Evolutionary conservation across 1,140 invertebrate genomes (phyloP).

Genomic region (Zaprionus kolodkinae): DNA sequence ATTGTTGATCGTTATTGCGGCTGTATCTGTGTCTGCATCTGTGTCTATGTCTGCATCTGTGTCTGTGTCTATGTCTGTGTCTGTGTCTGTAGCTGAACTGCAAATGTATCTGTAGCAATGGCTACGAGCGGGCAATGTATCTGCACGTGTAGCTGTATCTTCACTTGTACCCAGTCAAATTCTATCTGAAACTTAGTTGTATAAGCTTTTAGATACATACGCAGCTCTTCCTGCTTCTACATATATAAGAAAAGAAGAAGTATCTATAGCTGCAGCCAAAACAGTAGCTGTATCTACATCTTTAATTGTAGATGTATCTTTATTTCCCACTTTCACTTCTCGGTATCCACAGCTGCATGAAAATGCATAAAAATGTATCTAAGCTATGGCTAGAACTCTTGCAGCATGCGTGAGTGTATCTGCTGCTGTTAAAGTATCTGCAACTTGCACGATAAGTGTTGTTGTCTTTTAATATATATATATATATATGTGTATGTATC

Average conservation of each 20-base stretch:
- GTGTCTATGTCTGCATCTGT: background rate
- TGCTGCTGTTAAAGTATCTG: no score
- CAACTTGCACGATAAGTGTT: no score
- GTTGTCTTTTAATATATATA: no score
- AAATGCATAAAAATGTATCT: no score
- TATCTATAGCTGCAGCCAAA: background rate
- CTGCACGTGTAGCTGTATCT: background rate
- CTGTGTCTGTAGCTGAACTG: background rate
- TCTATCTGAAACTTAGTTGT: background rate
- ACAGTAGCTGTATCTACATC: background rate
- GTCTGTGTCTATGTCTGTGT: background rate
- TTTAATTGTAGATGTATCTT: background rate
- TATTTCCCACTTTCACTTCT: background rate
- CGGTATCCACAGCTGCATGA: no score
- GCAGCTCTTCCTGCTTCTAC: no score
- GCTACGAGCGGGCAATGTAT: background rate
- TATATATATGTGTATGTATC: no score
- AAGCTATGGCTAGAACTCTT: no score
- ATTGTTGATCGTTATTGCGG: slow-evolving; percentile 64
- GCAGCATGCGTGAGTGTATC: no score
- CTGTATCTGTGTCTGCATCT: slow-evolving; percentile 12
- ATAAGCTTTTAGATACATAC: no score
- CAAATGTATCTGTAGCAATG: background rate
- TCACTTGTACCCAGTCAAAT: slow-evolving; percentile 54
- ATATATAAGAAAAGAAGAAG: no score